These are phyloP conservation scores for Naja naja DNA, from an alignment of 2,113 vertebrate genomes.

Conservation along the genomic window DNA sequence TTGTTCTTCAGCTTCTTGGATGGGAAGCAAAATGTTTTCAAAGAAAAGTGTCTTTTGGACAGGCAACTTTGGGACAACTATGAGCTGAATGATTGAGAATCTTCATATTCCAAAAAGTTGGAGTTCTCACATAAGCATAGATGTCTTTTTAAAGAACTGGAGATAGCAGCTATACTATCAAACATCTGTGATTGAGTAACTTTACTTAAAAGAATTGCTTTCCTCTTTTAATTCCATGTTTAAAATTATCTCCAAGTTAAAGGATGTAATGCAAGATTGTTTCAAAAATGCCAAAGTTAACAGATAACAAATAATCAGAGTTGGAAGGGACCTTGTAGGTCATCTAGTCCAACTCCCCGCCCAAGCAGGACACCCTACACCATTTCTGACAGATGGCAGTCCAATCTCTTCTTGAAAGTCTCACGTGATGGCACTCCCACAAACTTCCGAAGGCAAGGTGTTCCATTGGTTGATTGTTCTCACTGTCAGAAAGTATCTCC, in stretches of 20 bases:
- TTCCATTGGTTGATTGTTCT: too few species aligned
- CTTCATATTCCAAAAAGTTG: background rate
- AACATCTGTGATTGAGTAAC: background rate
- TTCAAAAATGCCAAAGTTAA: too few species aligned
- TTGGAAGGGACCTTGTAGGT: too few species aligned
- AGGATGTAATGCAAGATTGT: too few species aligned
- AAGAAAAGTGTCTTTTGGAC: background rate
- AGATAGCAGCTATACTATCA: background rate
- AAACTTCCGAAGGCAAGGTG: too few species aligned
- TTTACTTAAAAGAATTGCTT: background rate
- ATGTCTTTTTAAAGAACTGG: background rate
- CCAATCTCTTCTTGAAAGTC: too few species aligned
- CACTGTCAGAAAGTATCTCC: too few species aligned
- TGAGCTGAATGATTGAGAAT: background rate
- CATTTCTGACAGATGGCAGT: too few species aligned
- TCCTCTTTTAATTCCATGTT: background rate
- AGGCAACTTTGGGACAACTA: background rate
- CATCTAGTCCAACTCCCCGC: too few species aligned
- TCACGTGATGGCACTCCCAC: too few species aligned
- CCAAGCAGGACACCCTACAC: too few species aligned
- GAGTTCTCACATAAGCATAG: background rate
- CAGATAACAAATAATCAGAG: too few species aligned
- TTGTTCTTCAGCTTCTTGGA: background rate
- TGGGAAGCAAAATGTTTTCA: background rate
- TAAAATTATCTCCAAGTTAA: background rate